These are phyloP conservation scores for Planiliza haematocheilus DNA, from an alignment of 2,113 vertebrate species.

Conservation along the genomic window DNA sequence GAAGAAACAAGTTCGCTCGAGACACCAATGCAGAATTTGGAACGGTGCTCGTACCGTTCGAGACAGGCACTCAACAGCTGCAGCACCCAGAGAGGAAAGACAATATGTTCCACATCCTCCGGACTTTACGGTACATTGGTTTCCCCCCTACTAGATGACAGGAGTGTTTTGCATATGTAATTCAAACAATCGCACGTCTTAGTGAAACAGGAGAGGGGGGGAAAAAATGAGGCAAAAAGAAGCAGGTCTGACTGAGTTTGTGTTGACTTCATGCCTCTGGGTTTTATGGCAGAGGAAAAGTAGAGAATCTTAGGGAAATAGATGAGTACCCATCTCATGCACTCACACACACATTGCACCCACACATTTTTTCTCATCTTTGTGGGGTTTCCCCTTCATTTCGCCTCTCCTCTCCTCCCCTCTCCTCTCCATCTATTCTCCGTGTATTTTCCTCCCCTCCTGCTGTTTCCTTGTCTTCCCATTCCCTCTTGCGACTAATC, in stretches of 20 bases:
- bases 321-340: slow-evolving; percentile 68
- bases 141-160: slow-evolving; percentile 11
- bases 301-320: slow-evolving; percentile 68
- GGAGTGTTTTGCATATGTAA: slow-evolving; percentile 29
- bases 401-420: slow-evolving; percentile 9
- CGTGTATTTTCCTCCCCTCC: slow-evolving; percentile 12
- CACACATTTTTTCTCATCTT: slow-evolving; percentile 56
- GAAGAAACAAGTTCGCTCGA: slow-evolving; percentile 12
- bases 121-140: slow-evolving; percentile 18
- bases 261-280: slow-evolving; percentile 67
- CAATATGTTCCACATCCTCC: slow-evolving; percentile 25
- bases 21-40: slow-evolving; percentile 30
- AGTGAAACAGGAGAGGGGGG: too few relatives aligned
- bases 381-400: slow-evolving; percentile 46
- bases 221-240: slow-evolving; percentile 42
- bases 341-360: slow-evolving; percentile 43
- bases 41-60: neutral
- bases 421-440: neutral
- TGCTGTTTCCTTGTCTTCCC: slow-evolving; percentile 51
- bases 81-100: slow-evolving; percentile 17
- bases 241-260: slow-evolving; percentile 60
- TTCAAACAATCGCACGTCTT: slow-evolving; percentile 16
- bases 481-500: slow-evolving; percentile 71
- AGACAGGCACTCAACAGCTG: slow-evolving; percentile 14
- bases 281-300: slow-evolving; percentile 54